Evolutionary conservation across 2,888 invertebrate genomes (phyloP), one percentile per base, ranked within the genome.

Genomic region (Aphidius colemani): DNA sequence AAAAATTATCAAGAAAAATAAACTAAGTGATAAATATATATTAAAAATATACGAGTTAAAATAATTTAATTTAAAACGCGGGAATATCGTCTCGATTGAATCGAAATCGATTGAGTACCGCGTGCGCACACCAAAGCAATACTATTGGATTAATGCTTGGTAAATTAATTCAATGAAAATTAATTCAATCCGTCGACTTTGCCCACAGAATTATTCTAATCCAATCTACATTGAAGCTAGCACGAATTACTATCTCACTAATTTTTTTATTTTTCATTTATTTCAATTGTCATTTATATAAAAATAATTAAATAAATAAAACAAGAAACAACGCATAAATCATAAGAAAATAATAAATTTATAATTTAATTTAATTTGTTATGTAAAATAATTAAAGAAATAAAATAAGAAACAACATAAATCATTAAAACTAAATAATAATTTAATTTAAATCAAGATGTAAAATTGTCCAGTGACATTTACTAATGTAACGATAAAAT

Each of bases 151-250:
- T 78, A 78, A 80, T 79, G 74, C 75, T 69, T 66, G 78, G 78
- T 68, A 67, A 67, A 80, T 81, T 79, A 78, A 79, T 79, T 75
- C 77, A 75, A 75, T 75, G 77, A 78, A 78, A 80, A 79, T 79
- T 79, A 80, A 80, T 80, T 78, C 76, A 74, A 70, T 70, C 72
- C 70, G 69, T 67, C 71, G 71, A 72, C 73, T 72, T 72, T 68
- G 68, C 66, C 65, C 62, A 63, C 67, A 57, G 67, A 76, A 75
- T 75, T 74, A 72, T 73, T 75, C 74, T 75, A 76, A 74, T 74
- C 70, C 74, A 69, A 76, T 75, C 71, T 67, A 65, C 63, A 67
- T 65, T 65, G 65, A 66, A 70, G 64, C 64, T 65, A 59, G 58
- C 57, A 56, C 64, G 61, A 67, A 30, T 30, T 30, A 30, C 30